Conservation (phyloP, 2,113 vertebrate genomes). For the Rhineura floridana region DNA sequence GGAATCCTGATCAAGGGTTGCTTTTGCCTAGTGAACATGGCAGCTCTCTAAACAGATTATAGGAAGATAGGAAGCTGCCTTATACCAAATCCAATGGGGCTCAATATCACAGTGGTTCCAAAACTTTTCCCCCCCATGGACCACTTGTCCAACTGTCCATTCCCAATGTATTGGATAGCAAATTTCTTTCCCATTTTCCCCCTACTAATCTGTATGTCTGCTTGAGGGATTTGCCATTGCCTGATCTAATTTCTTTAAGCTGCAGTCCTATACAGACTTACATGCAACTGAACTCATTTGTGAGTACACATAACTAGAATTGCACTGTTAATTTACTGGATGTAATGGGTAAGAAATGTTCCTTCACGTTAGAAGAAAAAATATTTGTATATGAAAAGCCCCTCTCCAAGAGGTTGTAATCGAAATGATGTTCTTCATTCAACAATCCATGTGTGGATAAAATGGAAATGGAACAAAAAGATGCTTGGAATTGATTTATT, state of each 20-base stretch:
- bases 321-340: not conserved
- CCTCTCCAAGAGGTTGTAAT: not conserved
- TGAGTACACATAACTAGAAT: no score
- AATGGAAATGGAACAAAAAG: constrained; percentile 9
- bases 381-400: not conserved
- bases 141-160: no score
- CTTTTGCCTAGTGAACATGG: not conserved
- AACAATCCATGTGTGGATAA: not conserved
- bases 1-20: not conserved
- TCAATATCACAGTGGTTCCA: no score
- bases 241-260: not conserved
- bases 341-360: not conserved
- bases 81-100: no score
- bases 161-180: not conserved
- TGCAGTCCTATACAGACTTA: no score
- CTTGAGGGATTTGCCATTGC: not conserved
- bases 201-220: not conserved
- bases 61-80: not conserved
- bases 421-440: not conserved
- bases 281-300: no score
- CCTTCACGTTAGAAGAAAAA: not conserved
- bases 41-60: not conserved
- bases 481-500: not conserved
- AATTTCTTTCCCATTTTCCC: not conserved
- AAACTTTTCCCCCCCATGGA: not conserved